Evolutionary conservation across 2,113 vertebrate species (phyloP), one percentile per base, ranked within the genome.

Genomic region (Agelaius tricolor): DNA sequence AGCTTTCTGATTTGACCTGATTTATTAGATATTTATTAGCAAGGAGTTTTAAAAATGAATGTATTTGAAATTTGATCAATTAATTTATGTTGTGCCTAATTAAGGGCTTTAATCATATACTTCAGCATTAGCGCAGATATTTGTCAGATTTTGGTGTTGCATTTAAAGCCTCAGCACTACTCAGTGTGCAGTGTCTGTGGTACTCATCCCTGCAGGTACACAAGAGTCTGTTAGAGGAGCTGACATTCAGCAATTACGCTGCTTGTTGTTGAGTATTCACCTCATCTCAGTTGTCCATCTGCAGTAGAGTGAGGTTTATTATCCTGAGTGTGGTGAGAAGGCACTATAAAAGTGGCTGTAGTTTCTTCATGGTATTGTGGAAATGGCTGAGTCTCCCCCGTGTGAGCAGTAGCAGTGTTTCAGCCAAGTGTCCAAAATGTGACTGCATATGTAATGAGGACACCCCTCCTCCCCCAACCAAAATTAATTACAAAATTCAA

Each of bases 181-280:
- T 59, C 51, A 65, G 27, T n/a, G 33, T 44, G 11, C 44, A 17
- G 4, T 12, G 19, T 76, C 11, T 3, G 0, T 28, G 1, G 3
- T 66, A 12, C 14, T 78, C 35, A 24, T 21, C 1, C 3, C 31
- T 67, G 24, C 27, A 69, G 62, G 15, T 54, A 18, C 1, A 0
- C 35, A 16, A 67, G 33, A 47, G 43, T 41, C 33, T 62, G 14
- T 27, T 57, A 21, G 10, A 52, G 71, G 39, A 84, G 1, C n/a
- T 65, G 15, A 6, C 6, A 13, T 41, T 69, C 20, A 63, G 11
- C 37, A 57, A 9, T 31, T 33, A 13, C 58, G 66, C 37, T 58
- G 9, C 54, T 81, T 4, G 1, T 33, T 47, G 31, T 13, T 76
- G 8, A 31, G 28, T 62, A 16, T 54, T 77, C 54, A 55, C 75